phyloP scores from a whole-genome alignment of 2,888 invertebrate genomes.

The Eledona agricola region DNA sequence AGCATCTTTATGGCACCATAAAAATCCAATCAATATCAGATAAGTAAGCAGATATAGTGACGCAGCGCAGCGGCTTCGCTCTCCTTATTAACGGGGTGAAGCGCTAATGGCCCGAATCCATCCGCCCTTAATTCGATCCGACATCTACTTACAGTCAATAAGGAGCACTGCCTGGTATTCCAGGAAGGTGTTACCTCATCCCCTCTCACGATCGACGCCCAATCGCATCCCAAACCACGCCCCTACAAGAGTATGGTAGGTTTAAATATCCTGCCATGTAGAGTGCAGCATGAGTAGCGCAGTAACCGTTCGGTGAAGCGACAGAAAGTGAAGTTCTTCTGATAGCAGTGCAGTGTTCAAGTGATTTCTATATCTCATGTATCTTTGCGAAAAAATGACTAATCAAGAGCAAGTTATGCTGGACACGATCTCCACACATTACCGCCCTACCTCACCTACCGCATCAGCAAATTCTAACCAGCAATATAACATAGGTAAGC shows the following conservation, averaged over 20 bases:
- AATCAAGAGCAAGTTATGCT: constrained; percentile 62
- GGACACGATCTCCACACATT: constrained; percentile 69
- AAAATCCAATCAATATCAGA: constrained; percentile 60
- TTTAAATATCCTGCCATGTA: too few relatives aligned
- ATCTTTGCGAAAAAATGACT: constrained; percentile 47
- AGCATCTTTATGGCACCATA: constrained; percentile 57
- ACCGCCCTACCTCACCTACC: constrained; percentile 62
- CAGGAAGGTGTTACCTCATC: neutral
- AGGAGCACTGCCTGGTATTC: constrained; percentile 51
- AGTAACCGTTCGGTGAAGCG: too few relatives aligned
- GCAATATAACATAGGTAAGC: constrained; percentile 52
- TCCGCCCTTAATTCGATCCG: constrained; percentile 58
- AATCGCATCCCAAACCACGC: too few relatives aligned
- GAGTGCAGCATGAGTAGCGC: too few relatives aligned
- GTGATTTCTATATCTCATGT: too few relatives aligned
- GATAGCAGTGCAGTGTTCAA: constrained; percentile 11
- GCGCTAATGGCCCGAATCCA: constrained; percentile 54
- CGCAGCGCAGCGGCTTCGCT: constrained; percentile 40
- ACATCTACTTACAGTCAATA: constrained; percentile 61
- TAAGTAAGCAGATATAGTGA: constrained; percentile 50
- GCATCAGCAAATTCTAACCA: constrained; percentile 63
- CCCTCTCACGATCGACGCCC: too few relatives aligned
- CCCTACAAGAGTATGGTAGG: too few relatives aligned
- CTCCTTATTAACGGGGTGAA: constrained; percentile 47
- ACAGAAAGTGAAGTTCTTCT: too few relatives aligned